A percentile compares a stretch with the other conserved stretches of the same genome.
phyloP scores from a whole-genome alignment of 1,140 invertebrate genomes.

The Drosophila burlai region DNA sequence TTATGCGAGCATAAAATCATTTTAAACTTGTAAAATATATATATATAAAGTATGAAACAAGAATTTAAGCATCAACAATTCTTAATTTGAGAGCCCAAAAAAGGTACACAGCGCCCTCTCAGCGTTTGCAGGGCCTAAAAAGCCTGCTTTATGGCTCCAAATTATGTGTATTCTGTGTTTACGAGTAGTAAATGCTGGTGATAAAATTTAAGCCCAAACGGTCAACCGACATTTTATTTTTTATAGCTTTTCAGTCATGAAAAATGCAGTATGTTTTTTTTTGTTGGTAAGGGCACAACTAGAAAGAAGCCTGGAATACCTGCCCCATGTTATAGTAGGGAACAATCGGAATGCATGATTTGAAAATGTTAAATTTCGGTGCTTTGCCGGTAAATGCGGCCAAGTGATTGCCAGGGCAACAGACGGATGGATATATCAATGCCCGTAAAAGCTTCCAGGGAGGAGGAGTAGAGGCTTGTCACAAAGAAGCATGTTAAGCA shows the following conservation, averaged over 20 bases:
- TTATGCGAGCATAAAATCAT: constrained; percentile 1
- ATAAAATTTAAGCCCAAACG: constrained; percentile 14
- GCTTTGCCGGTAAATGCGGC: neutral
- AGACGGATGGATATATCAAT: constrained; percentile 14
- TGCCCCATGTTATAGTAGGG: neutral
- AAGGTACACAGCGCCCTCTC: neutral
- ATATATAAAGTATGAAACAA: neutral
- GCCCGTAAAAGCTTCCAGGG: constrained; percentile 4
- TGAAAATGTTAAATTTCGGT: neutral
- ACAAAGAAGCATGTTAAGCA: constrained; percentile 9
- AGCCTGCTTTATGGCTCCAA: neutral
- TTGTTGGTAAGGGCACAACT: neutral
- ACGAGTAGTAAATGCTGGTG: constrained; percentile 18
- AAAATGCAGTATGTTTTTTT: constrained; percentile 3
- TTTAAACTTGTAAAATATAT: constrained; percentile 7
- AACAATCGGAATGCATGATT: constrained; percentile 4
- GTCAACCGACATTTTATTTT: constrained; percentile 4
- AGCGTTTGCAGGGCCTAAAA: neutral
- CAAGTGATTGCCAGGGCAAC: constrained; percentile 3
- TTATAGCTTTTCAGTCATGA: constrained; percentile 8
- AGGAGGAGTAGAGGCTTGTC: neutral
- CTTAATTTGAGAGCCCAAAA: constrained; percentile 2
- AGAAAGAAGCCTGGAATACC: no score
- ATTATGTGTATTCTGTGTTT: constrained; percentile 13
- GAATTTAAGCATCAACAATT: constrained; percentile 6